Evolutionary conservation across 2,888 invertebrate genomes (phyloP).

Genomic region (Euplexia lucipara): DNA sequence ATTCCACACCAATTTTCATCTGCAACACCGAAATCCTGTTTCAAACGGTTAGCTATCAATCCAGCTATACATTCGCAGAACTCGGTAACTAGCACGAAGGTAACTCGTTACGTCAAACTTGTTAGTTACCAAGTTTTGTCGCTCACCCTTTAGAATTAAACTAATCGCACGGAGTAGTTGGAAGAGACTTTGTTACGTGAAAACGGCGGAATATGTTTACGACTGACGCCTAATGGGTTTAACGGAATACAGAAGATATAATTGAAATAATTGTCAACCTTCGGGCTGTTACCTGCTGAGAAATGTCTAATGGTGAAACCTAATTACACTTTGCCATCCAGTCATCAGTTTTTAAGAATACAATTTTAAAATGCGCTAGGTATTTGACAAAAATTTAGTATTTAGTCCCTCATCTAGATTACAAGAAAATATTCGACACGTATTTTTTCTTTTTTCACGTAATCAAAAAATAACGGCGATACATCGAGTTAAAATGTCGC

Average conservation of each 20-base stretch:
- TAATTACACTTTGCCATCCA: too few relatives aligned
- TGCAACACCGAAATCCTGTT: background rate
- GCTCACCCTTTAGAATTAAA: conserved; percentile 53
- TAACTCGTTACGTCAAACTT: conserved; percentile 50
- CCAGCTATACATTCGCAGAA: conserved; percentile 24
- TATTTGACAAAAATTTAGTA: too few relatives aligned
- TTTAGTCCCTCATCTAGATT: too few relatives aligned
- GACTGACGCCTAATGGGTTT: background rate
- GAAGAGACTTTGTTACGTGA: conserved; percentile 26
- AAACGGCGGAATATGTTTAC: conserved; percentile 26
- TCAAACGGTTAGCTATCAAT: conserved; percentile 3
- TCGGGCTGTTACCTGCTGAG: too few relatives aligned
- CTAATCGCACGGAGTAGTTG: conserved; percentile 32
- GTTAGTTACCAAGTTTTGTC: conserved; percentile 55
- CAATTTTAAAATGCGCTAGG: too few relatives aligned
- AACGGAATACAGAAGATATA: background rate
- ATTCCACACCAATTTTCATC: background rate
- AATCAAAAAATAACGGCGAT: too few relatives aligned
- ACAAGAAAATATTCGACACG: too few relatives aligned
- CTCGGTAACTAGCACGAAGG: conserved; percentile 33
- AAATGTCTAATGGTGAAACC: too few relatives aligned
- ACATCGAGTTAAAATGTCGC: too few relatives aligned
- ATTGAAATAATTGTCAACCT: too few relatives aligned
- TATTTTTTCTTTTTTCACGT: too few relatives aligned
- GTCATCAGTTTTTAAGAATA: too few relatives aligned